Conservation (phyloP, 2,888 invertebrate genomes). For the Acronicta aceris region DNA sequence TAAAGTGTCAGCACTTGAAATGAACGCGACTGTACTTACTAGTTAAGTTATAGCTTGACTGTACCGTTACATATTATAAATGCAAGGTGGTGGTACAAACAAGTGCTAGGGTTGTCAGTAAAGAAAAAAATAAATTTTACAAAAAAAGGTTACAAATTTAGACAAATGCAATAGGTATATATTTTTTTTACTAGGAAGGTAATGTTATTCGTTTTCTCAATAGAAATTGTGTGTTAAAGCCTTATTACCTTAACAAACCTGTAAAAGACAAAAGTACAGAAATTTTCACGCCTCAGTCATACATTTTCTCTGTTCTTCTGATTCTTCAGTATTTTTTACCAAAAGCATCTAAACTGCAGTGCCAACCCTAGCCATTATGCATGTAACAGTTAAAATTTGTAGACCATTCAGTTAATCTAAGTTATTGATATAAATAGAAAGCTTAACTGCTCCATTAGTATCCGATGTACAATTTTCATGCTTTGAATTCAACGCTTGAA, state of each 20-base stretch:
- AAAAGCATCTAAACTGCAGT: background rate
- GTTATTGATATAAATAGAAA: constrained; percentile 55
- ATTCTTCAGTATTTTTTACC: background rate
- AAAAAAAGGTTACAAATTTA: no score
- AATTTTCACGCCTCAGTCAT: no score
- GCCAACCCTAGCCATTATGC: constrained; percentile 36
- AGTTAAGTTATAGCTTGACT: constrained; percentile 40
- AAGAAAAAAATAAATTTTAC: background rate
- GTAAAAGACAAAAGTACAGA: no score
- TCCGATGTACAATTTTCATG: constrained; percentile 41
- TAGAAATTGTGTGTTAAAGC: no score
- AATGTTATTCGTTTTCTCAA: no score
- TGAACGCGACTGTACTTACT: constrained; percentile 41
- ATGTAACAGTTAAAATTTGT: constrained; percentile 39
- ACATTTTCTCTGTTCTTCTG: no score
- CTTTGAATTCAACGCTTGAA: constrained; percentile 42
- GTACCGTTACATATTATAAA: constrained; percentile 55
- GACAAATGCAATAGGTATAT: no score
- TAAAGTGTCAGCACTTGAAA: constrained; percentile 30
- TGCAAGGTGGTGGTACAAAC: constrained; percentile 42
- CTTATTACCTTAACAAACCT: no score
- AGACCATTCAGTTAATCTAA: constrained; percentile 40
- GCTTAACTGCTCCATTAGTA: constrained; percentile 38
- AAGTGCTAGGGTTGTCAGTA: constrained; percentile 33
- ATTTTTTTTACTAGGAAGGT: no score